Conservation (phyloP, 1,140 invertebrate species). For the Agrilus planipennis region DNA sequence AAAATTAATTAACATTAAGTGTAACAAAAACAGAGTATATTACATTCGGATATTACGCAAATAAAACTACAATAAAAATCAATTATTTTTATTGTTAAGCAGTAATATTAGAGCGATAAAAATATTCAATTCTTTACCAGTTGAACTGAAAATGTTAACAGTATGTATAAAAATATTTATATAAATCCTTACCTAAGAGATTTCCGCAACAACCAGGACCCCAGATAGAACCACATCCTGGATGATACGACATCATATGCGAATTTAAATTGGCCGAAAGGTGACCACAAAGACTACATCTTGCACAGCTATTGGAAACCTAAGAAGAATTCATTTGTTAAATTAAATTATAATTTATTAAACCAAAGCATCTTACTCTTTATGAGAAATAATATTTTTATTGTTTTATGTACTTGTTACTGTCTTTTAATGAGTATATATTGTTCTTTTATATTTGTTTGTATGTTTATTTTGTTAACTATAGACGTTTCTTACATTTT, state of each 20-base stretch:
- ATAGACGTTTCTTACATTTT: too few relatives aligned
- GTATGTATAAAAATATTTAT: background rate
- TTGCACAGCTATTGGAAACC: background rate
- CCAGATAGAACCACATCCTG: slow-evolving; percentile 36
- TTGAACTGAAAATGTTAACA: too few relatives aligned
- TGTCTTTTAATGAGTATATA: background rate
- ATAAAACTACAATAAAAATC: too few relatives aligned
- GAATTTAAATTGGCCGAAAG: slow-evolving; percentile 25
- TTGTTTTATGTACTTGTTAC: background rate
- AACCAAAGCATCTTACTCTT: background rate
- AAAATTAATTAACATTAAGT: too few relatives aligned
- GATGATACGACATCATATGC: slow-evolving; percentile 34
- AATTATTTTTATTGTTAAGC: too few relatives aligned
- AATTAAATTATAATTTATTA: background rate
- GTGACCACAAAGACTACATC: slow-evolving; percentile 30
- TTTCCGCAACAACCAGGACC: slow-evolving; percentile 36
- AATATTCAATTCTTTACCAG: too few relatives aligned
- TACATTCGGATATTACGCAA: too few relatives aligned
- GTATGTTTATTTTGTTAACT: too few relatives aligned
- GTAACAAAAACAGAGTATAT: too few relatives aligned
- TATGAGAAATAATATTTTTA: background rate
- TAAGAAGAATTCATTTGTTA: background rate
- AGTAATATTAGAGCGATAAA: too few relatives aligned
- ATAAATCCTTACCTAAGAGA: slow-evolving; percentile 27
- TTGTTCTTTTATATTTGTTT: background rate